Evolutionary conservation across 1,140 invertebrate genomes (phyloP), one percentile per base, ranked within the genome.

Genomic region (Nixonia krombeini): DNA sequence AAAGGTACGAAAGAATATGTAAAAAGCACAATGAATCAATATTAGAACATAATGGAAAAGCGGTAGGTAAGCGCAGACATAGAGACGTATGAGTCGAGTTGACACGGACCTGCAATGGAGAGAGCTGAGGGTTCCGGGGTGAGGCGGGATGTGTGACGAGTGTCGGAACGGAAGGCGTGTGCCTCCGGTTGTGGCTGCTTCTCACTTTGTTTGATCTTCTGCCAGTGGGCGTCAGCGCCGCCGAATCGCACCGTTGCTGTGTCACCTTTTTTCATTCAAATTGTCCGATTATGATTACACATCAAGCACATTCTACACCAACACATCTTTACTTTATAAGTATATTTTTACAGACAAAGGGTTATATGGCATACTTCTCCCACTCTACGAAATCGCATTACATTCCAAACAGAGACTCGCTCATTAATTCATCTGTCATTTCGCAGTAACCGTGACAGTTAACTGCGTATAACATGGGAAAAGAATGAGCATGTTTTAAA

Each of bases 41-140:
- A 49, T 51, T 38, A 28, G 38, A 51, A 18, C 46, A 51, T 29
- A 29, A 7, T 46, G 47, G 38, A 55, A 49, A 63, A 57, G 57
- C 57, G 45, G 41, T 57, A 56, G 59, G 57, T 49, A 65, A 63
- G 50, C 57, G 28, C 9, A 29, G 1, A 52, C 16, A 28, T 33
- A 37, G 15, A 29, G 1, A 52, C 16, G 40, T 33, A 52, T 29
- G 58, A 67, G 45, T 29, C 51, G 17, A 50, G 53, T 47, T 57
- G 41, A 55, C 51, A 79, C 74, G 56, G 67, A 87, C 87, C 87
- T 87, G 86, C 85, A 87, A 80, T 76, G 81, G 76, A 78, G 84
- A 87, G 86, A 88, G 86, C 82, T 87, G 87, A 53, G 86, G 87
- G 85, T 87, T 87, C 83, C 86, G 82, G 55, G 80, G 76, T 81